Conservation (phyloP, 2,797 vertebrate genomes). For the Clarias pachynema region DNA sequence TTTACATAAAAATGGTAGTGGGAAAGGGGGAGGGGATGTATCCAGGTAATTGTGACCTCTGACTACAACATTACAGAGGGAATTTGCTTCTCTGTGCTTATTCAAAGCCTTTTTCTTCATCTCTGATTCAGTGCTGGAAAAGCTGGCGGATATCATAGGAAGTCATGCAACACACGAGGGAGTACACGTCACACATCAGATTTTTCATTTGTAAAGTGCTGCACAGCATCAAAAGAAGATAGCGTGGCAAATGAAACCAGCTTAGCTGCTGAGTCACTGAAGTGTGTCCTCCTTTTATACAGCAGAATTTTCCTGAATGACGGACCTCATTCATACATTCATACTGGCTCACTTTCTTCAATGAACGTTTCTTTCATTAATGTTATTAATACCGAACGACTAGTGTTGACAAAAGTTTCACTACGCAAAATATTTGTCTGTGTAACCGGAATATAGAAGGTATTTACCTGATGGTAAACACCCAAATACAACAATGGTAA, state of each 20-base stretch:
- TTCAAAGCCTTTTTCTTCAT: not conserved
- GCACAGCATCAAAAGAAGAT: not conserved
- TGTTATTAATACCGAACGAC: no score
- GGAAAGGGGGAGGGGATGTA: not conserved
- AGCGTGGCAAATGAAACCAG: not conserved
- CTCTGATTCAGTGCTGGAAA: not conserved
- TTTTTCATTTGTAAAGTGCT: not conserved
- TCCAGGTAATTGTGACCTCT: not conserved
- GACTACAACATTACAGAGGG: not conserved
- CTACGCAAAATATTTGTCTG: not conserved
- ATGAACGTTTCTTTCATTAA: not conserved
- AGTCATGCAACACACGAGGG: not conserved
- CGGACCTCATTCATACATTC: not conserved
- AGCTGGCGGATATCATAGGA: not conserved
- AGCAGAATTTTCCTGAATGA: not conserved
- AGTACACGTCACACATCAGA: not conserved
- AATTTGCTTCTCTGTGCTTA: not conserved
- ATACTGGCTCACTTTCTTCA: not conserved
- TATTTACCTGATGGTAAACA: not conserved
- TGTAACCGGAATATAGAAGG: not conserved
- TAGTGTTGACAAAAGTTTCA: not conserved
- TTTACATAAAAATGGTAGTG: not conserved
- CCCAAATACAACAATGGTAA: not conserved
- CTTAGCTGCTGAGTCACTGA: not conserved
- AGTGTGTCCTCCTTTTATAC: not conserved